These are phyloP conservation scores for Patagioenas fasciata DNA, from an alignment of 2,113 vertebrate species.

Conservation along the genomic window DNA sequence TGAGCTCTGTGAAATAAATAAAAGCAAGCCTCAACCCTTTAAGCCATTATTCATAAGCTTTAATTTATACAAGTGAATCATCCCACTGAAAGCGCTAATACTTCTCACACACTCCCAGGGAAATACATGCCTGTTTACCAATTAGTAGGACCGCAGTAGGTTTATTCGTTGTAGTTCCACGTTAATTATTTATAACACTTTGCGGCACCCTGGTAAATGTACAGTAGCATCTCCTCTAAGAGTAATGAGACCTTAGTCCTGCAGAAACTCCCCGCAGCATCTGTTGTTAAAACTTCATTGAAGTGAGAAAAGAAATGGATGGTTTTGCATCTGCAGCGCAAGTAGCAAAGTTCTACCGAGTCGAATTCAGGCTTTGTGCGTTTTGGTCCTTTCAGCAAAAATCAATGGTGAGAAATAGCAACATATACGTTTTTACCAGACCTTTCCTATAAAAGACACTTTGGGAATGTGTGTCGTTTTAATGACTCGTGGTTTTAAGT, in stretches of 20 bases:
- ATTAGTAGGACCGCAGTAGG: constrained; percentile 34
- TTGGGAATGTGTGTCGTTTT: constrained; percentile 9
- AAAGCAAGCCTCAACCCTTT: neutral
- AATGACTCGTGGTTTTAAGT: constrained; percentile 16
- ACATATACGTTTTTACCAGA: neutral
- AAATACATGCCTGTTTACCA: constrained; percentile 44
- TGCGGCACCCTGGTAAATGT: neutral
- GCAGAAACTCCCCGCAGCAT: constrained; percentile 41
- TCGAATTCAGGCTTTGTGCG: neutral
- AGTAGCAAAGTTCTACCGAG: neutral
- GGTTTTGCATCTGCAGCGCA: neutral
- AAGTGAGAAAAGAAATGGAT: constrained; percentile 30
- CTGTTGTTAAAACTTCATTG: constrained; percentile 46
- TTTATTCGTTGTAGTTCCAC: neutral
- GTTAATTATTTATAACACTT: constrained; percentile 54
- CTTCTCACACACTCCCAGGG: neutral
- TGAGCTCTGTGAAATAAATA: neutral
- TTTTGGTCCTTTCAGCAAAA: constrained; percentile 12
- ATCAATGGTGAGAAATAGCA: constrained; percentile 44
- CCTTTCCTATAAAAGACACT: neutral
- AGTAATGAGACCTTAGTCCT: constrained; percentile 51
- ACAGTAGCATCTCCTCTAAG: constrained; percentile 24
- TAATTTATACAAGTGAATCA: constrained; percentile 20
- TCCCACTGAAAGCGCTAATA: neutral
- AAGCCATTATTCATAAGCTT: constrained; percentile 2